Evolutionary conservation across 2,888 invertebrate species (phyloP).

Genomic region (Herminia tarsipennalis): DNA sequence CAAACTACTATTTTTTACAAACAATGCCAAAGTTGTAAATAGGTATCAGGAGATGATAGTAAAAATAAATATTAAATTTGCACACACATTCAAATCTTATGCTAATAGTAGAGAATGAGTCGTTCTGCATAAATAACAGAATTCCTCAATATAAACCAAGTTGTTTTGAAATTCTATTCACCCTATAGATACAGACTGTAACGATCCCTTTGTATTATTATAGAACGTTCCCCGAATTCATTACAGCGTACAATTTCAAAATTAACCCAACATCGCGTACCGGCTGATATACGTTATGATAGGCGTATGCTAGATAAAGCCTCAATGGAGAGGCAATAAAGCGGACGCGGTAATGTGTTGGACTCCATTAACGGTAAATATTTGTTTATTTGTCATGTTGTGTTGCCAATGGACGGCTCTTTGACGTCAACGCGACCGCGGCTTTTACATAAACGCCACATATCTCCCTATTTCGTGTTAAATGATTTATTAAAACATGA

Average conservation of each 20-base stretch:
- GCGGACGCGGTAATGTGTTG: conserved; percentile 57
- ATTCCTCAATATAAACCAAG: too few species aligned
- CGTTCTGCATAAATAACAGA: too few species aligned
- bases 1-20: too few species aligned
- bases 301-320: conserved; percentile 40
- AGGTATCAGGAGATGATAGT: too few species aligned
- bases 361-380: conserved; percentile 74
- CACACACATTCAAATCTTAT: too few species aligned
- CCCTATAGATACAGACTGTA: conserved; percentile 4
- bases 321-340: conserved; percentile 49
- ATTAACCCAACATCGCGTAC: conserved; percentile 24
- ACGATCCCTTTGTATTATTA: conserved; percentile 21
- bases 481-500: conserved; percentile 36
- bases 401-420: conserved; percentile 49
- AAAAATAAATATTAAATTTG: too few species aligned
- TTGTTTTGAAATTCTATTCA: background rate
- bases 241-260: conserved; percentile 36
- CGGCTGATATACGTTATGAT: conserved; percentile 23
- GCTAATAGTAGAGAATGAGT: too few species aligned
- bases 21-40: too few species aligned
- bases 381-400: conserved; percentile 65
- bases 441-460: conserved; percentile 46
- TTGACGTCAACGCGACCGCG: conserved; percentile 51
- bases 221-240: conserved; percentile 24
- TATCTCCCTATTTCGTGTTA: conserved; percentile 26